Evolutionary conservation across 2,113 vertebrate genomes (phyloP).

Genomic region (Siniperca chuatsi): DNA sequence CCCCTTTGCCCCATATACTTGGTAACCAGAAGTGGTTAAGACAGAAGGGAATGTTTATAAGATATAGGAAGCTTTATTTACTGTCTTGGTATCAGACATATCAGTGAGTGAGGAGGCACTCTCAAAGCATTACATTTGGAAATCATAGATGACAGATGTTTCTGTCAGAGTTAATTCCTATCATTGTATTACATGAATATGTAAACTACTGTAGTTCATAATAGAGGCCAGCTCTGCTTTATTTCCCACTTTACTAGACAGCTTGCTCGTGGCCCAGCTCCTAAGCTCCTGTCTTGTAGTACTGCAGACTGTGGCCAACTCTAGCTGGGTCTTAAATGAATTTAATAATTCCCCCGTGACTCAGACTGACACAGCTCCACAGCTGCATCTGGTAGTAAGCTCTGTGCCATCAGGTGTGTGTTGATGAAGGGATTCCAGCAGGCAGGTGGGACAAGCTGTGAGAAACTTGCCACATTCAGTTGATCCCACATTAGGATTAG

Average conservation of each 20-base stretch:
- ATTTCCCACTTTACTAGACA: constrained; percentile 34
- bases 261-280: constrained; percentile 33
- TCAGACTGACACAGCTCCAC: constrained; percentile 27
- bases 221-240: constrained; percentile 19
- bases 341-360: constrained; percentile 55
- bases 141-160: constrained; percentile 7
- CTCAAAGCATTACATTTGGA: not conserved
- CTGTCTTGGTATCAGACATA: not conserved
- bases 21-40: not conserved
- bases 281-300: constrained; percentile 21
- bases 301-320: constrained; percentile 35
- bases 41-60: not conserved
- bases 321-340: constrained; percentile 50
- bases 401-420: constrained; percentile 48
- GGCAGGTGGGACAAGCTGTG: constrained; percentile 48
- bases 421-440: constrained; percentile 35
- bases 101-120: not conserved
- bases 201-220: constrained; percentile 29
- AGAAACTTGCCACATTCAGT: constrained; percentile 36
- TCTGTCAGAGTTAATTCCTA: constrained; percentile 24
- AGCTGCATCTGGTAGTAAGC: constrained; percentile 44
- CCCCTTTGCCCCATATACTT: not conserved
- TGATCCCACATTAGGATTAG: constrained; percentile 30
- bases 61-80: not conserved
- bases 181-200: constrained; percentile 25